Base-by-base conservation (phyloP, 2,113 vertebrate species). In the Nerophis lumbriciformis region DNA sequence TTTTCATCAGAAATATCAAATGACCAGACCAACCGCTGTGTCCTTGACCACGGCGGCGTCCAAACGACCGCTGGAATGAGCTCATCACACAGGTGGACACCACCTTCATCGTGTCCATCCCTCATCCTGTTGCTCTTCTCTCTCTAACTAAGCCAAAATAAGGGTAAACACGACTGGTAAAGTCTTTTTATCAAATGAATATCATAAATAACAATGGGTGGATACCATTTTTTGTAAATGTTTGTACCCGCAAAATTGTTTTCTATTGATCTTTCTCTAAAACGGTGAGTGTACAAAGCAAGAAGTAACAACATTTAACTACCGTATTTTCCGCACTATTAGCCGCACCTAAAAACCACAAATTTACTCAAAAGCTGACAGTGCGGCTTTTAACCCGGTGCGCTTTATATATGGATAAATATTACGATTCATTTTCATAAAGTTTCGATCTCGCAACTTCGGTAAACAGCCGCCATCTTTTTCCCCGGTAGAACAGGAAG, bases 1-100 rank as follows among this genome's bases (percentile, higher is more conserved):
- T 61, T 83, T 77, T 69, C 67, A 81, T 79, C 67, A 63, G 16
- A 77, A 81, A 82, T 68, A 78, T 75, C 59, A 75, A 71, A 66
- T 68, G 59, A 3, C 58, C n/a, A 11, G 42, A 45, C 50, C 9
- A 6, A 6, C 48, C 3, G 36, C 57, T 39, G 55, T 65, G 77
- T 71, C 76, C 73, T 83, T 81, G 77, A 78, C 70, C 70, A 11
- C 62, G 67, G 69, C 59, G 13, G 70, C 28, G 59, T 72, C 53
- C 73, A 37, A 66, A 74, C 59, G 75, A 85, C 78, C 49, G 55
- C 64, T 68, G 52, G 48, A 78, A 86, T 82, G 28, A 78, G 72
- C 70, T 72, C 39, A 78, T 77, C 68, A 73, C 67, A 59, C 36
- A 53, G 16, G 54, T 59, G 63, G 53, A 66, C 60, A 13, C 66